Base-by-base conservation (phyloP, 2,113 vertebrate species). In the Prionailurus bengalensis region DNA sequence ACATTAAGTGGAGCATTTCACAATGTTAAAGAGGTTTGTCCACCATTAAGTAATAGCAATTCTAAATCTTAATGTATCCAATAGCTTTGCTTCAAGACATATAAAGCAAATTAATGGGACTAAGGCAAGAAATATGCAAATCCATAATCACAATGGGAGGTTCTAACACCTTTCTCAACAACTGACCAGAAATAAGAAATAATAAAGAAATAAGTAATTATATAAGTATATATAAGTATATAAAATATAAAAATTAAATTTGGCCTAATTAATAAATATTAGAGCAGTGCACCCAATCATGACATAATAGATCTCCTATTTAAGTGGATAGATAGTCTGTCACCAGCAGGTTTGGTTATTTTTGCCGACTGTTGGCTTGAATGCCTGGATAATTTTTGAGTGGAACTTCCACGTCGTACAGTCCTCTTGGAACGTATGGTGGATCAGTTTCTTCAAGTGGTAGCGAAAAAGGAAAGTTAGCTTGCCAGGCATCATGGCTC, bases 341-440 rank as follows among this genome's bases (percentile, higher is more conserved):
- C 21, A 87, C 55, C 27, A 45, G 42, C 65, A 45, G 42, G 4
- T 63, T 19, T 25, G 39, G 33, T 48, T 31, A 12, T 33, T 48
- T 39, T 39, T 7, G 17, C 55, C 7, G 19, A 58, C 65, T 39
- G 74, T 80, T 79, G 53, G 29, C n/a, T 65, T 70, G 82, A 88
- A 89, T 5, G 61, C 27, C 33, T 31, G 83, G 31, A 7, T 76
- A 53, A 45, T 96, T 96, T 89, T 94, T 65, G 31, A 83, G 76
- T 33, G 25, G 55, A 7, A 27, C 88, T 88, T 94, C 94, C 82
- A 84, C 48, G 21, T 45, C n/a, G 25, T 45, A n/a, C n/a, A 15
- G 12, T 36, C 29, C 31, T 96, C 42, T 48, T 86, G 14, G 81
- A 78, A 83, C 10, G 29, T 29, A 31, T 23, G 29, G 25, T 36